Conservation (phyloP, 2,113 vertebrate genomes). For the Ciconia stormi region DNA sequence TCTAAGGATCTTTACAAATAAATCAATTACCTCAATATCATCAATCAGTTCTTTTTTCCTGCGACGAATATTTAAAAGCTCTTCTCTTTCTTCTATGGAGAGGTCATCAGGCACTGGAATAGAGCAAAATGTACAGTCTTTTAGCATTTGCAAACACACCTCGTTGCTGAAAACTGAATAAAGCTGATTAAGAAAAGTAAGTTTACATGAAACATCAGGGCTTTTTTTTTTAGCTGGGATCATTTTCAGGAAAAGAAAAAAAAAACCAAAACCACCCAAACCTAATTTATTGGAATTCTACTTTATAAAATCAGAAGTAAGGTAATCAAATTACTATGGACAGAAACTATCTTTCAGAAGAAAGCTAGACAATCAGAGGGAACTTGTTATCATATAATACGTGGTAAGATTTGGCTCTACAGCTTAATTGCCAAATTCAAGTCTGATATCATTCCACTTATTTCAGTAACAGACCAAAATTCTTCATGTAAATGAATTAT, state of each 20-base stretch:
- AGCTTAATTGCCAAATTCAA: not conserved
- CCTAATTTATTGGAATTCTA: not conserved
- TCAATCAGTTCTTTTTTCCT: conserved; percentile 96
- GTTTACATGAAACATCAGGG: not conserved
- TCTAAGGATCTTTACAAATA: not conserved
- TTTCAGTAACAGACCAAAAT: not conserved
- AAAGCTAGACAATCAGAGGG: not conserved
- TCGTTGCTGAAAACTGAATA: not conserved
- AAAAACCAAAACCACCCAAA: not conserved
- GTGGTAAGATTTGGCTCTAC: not conserved
- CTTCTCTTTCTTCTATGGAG: conserved; percentile 91
- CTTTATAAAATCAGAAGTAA: not conserved
- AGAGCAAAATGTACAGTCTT: not conserved
- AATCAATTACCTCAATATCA: conserved; percentile 90
- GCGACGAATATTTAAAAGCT: conserved; percentile 92
- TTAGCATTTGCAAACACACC: not conserved
- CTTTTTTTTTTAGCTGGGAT: not conserved
- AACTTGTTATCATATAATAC: not conserved
- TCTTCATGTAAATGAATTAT: not conserved
- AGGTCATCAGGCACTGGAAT: conserved; percentile 92
- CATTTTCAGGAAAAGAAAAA: not conserved
- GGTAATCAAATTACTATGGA: not conserved
- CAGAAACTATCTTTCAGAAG: not conserved
- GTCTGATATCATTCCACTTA: not conserved
- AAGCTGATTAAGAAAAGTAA: not conserved